phyloP scores from a whole-genome alignment of 2,113 vertebrate species.

The Pygoscelis antarcticus region DNA sequence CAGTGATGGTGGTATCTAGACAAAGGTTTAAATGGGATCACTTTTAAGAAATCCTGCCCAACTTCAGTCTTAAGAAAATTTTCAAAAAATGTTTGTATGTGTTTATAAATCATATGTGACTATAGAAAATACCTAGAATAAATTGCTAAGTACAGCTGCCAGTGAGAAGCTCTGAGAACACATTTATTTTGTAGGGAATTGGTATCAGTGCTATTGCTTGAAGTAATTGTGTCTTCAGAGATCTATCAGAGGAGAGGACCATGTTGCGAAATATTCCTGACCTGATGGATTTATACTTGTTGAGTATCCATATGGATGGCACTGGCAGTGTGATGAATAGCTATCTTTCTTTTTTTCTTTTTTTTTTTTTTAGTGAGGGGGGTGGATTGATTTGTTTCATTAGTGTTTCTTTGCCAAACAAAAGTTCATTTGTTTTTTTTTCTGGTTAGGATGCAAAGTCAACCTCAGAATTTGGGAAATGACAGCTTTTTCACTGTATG shows the following conservation, averaged over 20 bases:
- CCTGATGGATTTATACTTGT: not conserved
- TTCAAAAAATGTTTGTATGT: accelerated
- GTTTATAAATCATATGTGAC: not conserved
- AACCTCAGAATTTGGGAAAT: not conserved
- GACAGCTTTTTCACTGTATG: not conserved
- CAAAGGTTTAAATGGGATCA: not conserved
- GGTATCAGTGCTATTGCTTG: not conserved
- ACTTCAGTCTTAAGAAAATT: not conserved
- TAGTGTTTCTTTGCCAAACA: not conserved
- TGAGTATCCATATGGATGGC: not conserved
- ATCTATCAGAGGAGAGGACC: not conserved
- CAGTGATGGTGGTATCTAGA: not conserved
- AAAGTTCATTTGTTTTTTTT: not conserved
- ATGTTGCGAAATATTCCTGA: not conserved
- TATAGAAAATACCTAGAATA: not conserved
- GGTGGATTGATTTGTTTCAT: not conserved
- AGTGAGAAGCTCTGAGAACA: not conserved
- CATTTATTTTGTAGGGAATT: not conserved
- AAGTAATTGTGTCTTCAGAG: not conserved
- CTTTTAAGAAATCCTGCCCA: not conserved
- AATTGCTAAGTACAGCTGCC: not conserved
- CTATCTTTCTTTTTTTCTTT: not conserved
- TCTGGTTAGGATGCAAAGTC: not conserved
- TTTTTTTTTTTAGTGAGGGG: not conserved
- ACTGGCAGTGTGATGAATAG: not conserved